Evolutionary conservation across 2,113 vertebrate genomes (phyloP), one percentile per base, ranked within the genome.

Genomic region (Syngnathus typhle): DNA sequence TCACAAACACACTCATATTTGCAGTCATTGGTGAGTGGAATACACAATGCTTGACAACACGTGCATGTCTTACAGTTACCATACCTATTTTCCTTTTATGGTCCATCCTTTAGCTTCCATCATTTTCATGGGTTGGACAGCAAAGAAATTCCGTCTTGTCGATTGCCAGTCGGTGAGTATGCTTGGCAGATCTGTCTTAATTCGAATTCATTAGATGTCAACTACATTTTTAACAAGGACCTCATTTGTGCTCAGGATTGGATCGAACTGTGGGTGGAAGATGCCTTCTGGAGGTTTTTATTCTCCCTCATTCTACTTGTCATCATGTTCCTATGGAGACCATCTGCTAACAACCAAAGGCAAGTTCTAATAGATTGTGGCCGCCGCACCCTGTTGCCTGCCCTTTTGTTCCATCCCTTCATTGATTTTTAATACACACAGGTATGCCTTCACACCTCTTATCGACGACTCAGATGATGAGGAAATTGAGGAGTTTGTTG

Each of bases 311-410:
- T 95, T 54, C 89, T 95, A 64, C 77, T 95, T 1, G 93, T 94
- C 64, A 95, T 95, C 67, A 94, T 95, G 93, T 93, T 95, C 82
- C 82, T 95, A 65, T 95, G 94, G 94, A 91, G 94, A 79, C 94
- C 94, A 1, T 95, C 94, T 65, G 93, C 90, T 68, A 95, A 94
- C 77, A 95, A 95, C 82, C 94, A 94, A 81, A 92, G 93, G 94
- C 84, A 81, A 83, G 76, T 32, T 12, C 36, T 55, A 16, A n/a
- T 1, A 38, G 11, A 19, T 5, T 15, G 16, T 12, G 12, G 41
- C n/a, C 38, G 0, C 21, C 51, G 0, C 39, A 59, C 1, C 0
- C 1, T 15, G 8, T 61, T 37, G 7, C 13, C 21, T 9, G 16
- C 9, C 2, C 3, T 7, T 19, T 58, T 18, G 1, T 43, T 43